A percentile compares a stretch with the other conserved stretches of the same genome.
Evolutionary conservation across 2,797 vertebrate genomes (phyloP).

Genomic region (Vespertilio murinus): DNA sequence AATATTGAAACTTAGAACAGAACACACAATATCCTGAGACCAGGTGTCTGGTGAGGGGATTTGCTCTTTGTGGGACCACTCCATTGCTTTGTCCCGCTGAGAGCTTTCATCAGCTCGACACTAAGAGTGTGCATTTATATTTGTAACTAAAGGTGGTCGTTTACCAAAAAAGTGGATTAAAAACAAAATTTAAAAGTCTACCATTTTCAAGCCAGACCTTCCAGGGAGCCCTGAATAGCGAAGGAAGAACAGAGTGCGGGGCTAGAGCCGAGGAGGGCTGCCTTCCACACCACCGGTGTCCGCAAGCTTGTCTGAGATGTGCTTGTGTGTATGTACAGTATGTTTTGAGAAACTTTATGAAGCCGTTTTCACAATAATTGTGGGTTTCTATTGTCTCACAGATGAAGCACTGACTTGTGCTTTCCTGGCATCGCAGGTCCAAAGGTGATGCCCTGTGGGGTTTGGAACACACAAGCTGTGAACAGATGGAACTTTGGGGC

Average conservation of each 20-base stretch:
- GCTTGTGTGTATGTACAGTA: not conserved
- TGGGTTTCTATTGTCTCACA: not conserved
- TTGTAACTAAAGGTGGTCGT: not conserved
- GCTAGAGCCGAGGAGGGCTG: not conserved
- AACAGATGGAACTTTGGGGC: not conserved
- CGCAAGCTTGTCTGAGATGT: not conserved
- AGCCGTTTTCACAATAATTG: not conserved
- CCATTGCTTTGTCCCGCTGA: not conserved
- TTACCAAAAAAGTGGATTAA: not conserved
- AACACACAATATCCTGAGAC: not conserved
- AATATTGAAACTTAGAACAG: not conserved
- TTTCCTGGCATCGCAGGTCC: not conserved
- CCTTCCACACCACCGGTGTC: not conserved
- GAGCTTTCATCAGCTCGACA: not conserved
- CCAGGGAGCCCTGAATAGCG: not conserved
- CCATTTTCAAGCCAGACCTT: not conserved
- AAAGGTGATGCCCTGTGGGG: not conserved
- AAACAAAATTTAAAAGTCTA: not conserved
- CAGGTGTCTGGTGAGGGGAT: not conserved
- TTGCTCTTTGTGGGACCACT: not conserved
- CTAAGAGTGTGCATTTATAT: not conserved
- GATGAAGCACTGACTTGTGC: not conserved
- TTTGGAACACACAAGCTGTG: not conserved
- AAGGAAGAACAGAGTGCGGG: rapidly evolving
- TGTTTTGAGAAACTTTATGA: not conserved